Conservation (phyloP, 2,113 vertebrate genomes). For the Illadopsis cleaveri region DNA sequence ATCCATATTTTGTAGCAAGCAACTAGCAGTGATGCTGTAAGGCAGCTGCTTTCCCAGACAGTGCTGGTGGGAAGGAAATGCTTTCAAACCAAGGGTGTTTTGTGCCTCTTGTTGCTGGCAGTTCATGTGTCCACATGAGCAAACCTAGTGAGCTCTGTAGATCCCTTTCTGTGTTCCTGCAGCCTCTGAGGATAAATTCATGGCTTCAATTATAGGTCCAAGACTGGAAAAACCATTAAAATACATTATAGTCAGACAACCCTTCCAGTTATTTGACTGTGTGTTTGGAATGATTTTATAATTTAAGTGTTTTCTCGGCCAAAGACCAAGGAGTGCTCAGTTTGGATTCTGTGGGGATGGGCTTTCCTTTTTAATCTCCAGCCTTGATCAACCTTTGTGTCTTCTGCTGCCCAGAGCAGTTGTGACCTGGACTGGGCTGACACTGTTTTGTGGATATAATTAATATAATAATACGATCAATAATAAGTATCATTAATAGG, state of each 20-base stretch:
- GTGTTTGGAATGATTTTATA: not conserved
- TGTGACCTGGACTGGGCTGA: not conserved
- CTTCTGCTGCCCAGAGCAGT: not conserved
- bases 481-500: not conserved
- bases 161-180: not conserved
- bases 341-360: not conserved
- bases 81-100: not conserved
- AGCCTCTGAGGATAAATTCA: not conserved
- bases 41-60: not conserved
- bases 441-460: not conserved
- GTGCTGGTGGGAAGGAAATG: not conserved
- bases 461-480: not conserved
- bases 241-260: not conserved
- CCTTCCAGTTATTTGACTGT: not conserved
- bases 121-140: not conserved
- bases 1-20: not conserved
- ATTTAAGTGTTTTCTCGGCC: not conserved
- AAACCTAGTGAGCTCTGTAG: fast-evolving
- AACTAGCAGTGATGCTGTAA: not conserved
- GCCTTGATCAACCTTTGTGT: not conserved
- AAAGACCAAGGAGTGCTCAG: not conserved
- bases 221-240: not conserved
- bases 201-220: not conserved
- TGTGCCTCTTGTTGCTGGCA: not conserved
- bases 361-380: not conserved